phyloP scores from a whole-genome alignment of 53 echinoderm and acorn worm species.

The Paelopatides confundens region DNA sequence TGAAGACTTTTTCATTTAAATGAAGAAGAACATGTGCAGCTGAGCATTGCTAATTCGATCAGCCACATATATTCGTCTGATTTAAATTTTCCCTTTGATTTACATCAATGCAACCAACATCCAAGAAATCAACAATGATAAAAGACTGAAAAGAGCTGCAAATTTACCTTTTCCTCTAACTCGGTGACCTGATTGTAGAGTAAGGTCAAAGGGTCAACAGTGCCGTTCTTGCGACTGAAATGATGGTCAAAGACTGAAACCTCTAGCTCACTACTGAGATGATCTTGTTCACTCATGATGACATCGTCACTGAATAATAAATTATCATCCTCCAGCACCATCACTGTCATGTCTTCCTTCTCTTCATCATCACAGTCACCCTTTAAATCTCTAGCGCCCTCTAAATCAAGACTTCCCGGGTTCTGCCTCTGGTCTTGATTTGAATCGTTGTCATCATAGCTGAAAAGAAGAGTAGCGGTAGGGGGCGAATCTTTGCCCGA shows the following conservation, averaged over 20 bases:
- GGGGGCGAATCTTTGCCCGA: slow-evolving; percentile 77
- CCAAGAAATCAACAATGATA: neutral
- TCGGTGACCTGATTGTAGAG: slow-evolving; percentile 87
- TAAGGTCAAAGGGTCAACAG: slow-evolving; percentile 62
- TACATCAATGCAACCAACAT: no score
- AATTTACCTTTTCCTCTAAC: slow-evolving; percentile 89
- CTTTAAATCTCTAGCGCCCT: slow-evolving; percentile 19
- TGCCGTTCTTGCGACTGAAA: slow-evolving; percentile 51
- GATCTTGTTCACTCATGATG: neutral
- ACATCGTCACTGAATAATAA: neutral
- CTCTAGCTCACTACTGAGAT: slow-evolving; percentile 8
- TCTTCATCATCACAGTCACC: slow-evolving; percentile 47
- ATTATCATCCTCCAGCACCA: slow-evolving; percentile 10
- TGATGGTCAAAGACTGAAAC: slow-evolving; percentile 73
- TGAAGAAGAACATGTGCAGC: no score
- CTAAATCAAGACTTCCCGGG: neutral
- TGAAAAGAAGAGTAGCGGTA: slow-evolving; percentile 82
- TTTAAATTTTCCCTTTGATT: no score
- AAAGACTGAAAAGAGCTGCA: no score
- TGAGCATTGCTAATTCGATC: no score
- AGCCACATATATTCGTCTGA: no score
- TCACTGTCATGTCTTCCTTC: slow-evolving; percentile 49
- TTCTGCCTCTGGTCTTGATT: neutral
- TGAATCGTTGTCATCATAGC: slow-evolving; percentile 48
- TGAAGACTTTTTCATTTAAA: no score